Conservation (phyloP, 2,888 invertebrate species). For the Sylvicola fuscatus region DNA sequence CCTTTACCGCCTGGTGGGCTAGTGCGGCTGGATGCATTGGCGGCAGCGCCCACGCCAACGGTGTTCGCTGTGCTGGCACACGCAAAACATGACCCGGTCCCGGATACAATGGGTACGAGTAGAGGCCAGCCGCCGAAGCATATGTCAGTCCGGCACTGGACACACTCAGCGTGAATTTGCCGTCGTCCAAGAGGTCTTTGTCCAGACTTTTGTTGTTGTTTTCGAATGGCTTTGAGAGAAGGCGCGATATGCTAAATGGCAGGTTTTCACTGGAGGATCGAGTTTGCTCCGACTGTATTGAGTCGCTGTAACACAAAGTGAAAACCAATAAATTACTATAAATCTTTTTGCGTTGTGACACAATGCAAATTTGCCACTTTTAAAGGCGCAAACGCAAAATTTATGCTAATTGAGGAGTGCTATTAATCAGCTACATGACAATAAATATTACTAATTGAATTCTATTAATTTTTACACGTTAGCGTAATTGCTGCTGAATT, state of each 20-base stretch:
- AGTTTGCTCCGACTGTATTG: conserved; percentile 27
- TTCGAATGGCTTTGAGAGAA: conserved; percentile 56
- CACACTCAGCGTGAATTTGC: conserved; percentile 19
- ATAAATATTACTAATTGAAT: too few species aligned
- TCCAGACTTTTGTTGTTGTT: conserved; percentile 25
- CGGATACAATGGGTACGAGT: conserved; percentile 27
- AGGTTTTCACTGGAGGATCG: conserved; percentile 30
- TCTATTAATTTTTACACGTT: too few species aligned
- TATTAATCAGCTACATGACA: too few species aligned
- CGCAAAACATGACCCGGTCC: conserved; percentile 48
- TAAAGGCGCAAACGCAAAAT: too few species aligned
- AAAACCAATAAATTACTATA: conserved; percentile 8
- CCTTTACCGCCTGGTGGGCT: conserved; percentile 64
- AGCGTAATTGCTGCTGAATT: too few species aligned
- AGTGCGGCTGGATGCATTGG: conserved; percentile 40
- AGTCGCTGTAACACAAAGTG: conserved; percentile 21
- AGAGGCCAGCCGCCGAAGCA: conserved; percentile 20
- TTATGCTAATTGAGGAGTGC: too few species aligned
- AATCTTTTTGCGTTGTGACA: background rate
- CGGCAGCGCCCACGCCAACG: conserved; percentile 27
- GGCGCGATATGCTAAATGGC: conserved; percentile 64
- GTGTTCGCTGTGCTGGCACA: conserved; percentile 50
- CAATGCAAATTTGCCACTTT: too few species aligned
- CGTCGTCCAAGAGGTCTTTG: conserved; percentile 22
- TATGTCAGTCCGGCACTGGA: conserved; percentile 22